Evolutionary conservation across 2,888 invertebrate species (phyloP), one percentile per base, ranked within the genome.

Genomic region (Drosophila paramelanica): DNA sequence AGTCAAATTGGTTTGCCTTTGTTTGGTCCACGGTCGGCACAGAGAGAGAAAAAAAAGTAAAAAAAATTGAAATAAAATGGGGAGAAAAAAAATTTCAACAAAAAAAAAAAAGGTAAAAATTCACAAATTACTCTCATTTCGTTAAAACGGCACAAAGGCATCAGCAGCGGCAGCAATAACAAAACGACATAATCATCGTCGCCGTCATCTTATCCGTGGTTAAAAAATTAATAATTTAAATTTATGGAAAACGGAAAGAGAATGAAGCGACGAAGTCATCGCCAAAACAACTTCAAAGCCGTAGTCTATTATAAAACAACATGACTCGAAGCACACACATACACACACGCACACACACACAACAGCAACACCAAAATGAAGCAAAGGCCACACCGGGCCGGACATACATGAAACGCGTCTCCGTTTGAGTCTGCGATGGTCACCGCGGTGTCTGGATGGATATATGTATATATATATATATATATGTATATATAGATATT

Each of bases 231-330:
- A 90, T 91, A 91, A 90, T 90, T 91, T 81, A 90, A 90, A 90
- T 91, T 91, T 90, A 91, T 90, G 90, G 85, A 90, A 90, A 90
- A 90, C 90, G 90, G 90, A 90, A 91, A 90, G 90, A 84, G 87
- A 86, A 86, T 86, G 83, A 90, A 90, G 90, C 90, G 85, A 88
- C 89, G 84, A 85, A 89, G 89, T 89, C 87, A 89, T 88, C 82
- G 85, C 84, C 87, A 81, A 87, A 86, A 73, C 77, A 78, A 84
- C 81, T 84, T 78, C 85, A 87, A 83, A 84, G 88, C 82, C 70
- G 64, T 85, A 84, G 85, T 83, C 86, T 83, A 85, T 83, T 88
- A 83, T 85, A 81, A 83, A 81, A 73, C 76, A 79, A 80, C 80
- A 79, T 78, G 74, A 81, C 74, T 77, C 58, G 75, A 71, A 69